Evolutionary conservation across 2,888 invertebrate species (phyloP), one percentile per base, ranked within the genome.

Genomic region (Elysia crispata): DNA sequence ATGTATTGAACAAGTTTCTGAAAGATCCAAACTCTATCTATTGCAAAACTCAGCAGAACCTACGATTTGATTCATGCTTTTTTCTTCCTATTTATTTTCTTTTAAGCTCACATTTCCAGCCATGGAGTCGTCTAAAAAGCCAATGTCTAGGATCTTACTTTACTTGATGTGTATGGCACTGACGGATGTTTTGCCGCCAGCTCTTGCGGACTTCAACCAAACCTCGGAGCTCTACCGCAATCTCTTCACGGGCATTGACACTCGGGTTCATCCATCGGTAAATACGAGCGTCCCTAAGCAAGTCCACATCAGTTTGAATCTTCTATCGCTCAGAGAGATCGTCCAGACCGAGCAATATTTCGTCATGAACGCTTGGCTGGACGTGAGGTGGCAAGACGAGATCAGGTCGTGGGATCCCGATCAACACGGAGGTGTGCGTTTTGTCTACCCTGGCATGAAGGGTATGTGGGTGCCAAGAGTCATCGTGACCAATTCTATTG

Each of bases 391-490:
- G 80, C 6, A 23, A 31, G 80, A 80, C 41, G 77, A 77, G 33
- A 11, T 77, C 6, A 30, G 76, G 11, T 30, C 64, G 0, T 80
- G 80, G 80, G 33, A 80, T 28, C 25, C 54, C 13, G n/a, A 15
- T 1, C 54, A 73, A 1, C 73, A 73, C 30, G 73, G 73, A 3
- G 80, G 77, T 0, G 30, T 80, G 11, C 8, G 18, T 23, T 62
- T 28, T n/a, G 62, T 80, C 6, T 41, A 60, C 13, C 76, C 76
- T 31, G 64, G 54, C 6, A 72, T 72, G 54, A 30, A 23, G 28
- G 64, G 62, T 6, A 28, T 73, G 18, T 80, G 80, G 80, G 23
- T 62, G 28, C 80, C 80, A 13, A 72, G 76, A 33, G n/a, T 77
- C 25, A 54, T 77, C 49, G 25, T 77, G 33, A 28, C 76, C 25